Conservation (phyloP, 2,113 vertebrate genomes). For the Nasalis larvatus region DNA sequence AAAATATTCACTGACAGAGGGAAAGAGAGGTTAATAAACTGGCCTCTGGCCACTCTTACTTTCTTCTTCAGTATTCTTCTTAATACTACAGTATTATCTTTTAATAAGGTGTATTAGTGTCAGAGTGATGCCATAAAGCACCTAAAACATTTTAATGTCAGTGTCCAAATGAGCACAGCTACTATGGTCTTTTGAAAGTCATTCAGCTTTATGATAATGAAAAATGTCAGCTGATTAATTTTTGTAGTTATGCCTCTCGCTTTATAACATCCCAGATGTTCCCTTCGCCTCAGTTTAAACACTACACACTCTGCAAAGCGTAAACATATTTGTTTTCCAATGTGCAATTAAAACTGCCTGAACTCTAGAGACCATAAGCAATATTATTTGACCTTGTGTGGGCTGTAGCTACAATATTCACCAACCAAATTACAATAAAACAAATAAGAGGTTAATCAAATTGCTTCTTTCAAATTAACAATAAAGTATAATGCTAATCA, state of each 20-base stretch:
- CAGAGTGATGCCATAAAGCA: not conserved
- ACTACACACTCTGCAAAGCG: not conserved
- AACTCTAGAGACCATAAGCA: conserved; percentile 43
- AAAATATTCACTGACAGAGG: not conserved
- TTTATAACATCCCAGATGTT: conserved; percentile 45
- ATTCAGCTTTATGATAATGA: not conserved
- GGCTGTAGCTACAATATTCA: conserved; percentile 4
- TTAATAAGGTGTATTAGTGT: not conserved
- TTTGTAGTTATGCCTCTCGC: conserved; percentile 8
- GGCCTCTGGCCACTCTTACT: not conserved
- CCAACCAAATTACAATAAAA: not conserved
- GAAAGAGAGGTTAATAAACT: not conserved
- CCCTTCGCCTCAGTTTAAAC: not conserved
- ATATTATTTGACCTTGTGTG: conserved; percentile 58
- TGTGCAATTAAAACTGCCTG: conserved; percentile 19
- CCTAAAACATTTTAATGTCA: not conserved
- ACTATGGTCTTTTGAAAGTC: conserved; percentile 1
- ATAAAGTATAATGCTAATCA: conserved; percentile 25
- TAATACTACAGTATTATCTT: not conserved
- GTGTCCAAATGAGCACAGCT: not conserved
- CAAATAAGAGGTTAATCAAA: conserved; percentile 46
- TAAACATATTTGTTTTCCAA: conserved; percentile 48
- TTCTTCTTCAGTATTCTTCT: not conserved
- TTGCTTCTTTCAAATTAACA: conserved; percentile 21
- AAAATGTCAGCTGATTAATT: conserved; percentile 22